Evolutionary conservation across 2,797 vertebrate genomes (phyloP), one percentile per base, ranked within the genome.

Genomic region (Clarias pachynema): DNA sequence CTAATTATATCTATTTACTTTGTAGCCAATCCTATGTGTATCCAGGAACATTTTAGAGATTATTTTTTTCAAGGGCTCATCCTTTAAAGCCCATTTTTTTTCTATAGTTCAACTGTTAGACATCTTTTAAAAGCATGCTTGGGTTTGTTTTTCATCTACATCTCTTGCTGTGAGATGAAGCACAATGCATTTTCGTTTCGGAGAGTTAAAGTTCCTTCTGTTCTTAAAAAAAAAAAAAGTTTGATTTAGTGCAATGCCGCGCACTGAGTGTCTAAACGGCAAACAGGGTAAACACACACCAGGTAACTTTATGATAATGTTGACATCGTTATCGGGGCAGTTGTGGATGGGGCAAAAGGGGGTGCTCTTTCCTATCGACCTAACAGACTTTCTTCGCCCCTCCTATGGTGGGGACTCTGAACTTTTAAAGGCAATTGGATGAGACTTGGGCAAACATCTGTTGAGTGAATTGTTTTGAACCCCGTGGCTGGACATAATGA

Each of bases 51-150:
- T 94, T 95, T 95, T 94, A 93, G 92, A 93, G 92, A 93, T 94
- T 24, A 0, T 60, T 91, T 94, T 94, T 91, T 86, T 59, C 92
- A 93, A 93, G 92, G 93, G 93, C 92, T 93, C 92, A 92, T 94
- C 92, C 93, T 94, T 94, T 91, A 95, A 94, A 94, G 94, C 94
- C 94, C 95, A 93, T 95, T 95, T 95, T 94, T 95, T 94, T 94
- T 93, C 93, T 94, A 94, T 94, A 94, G 93, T 94, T 88, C 72
- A 94, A 44, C 92, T 95, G 93, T 95, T 93, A 93, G 93, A 93
- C 94, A 95, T 94, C 94, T 94, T 92, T 95, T 94, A 91, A 94
- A 84, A 77, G 95, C 95, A 95, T 95, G 95, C 94, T 94, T 95
- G 89, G 86, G 91, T 95, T 96, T 92, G 89, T 92, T 94, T 94